These are phyloP conservation scores for Sturnira hondurensis DNA, from an alignment of 2,113 vertebrate genomes.

Conservation along the genomic window DNA sequence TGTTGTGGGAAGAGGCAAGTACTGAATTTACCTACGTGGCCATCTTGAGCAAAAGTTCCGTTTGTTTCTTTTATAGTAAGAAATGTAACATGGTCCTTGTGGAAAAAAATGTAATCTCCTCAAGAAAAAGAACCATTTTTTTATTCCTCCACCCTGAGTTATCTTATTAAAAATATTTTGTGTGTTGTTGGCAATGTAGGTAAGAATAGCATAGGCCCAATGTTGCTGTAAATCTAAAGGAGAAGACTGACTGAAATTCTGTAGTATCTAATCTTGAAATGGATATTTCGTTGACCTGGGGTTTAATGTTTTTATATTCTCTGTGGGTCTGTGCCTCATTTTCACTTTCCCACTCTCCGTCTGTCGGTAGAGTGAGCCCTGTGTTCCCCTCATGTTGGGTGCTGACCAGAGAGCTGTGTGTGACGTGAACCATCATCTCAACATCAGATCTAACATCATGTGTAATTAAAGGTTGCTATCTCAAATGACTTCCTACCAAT, in stretches of 20 bases:
- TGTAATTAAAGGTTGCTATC: neutral
- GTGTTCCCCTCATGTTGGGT: accelerated
- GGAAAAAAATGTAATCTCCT: neutral
- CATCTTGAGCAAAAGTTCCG: neutral
- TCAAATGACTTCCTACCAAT: neutral
- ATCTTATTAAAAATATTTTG: neutral
- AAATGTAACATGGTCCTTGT: neutral
- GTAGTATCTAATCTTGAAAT: neutral
- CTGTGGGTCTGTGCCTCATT: neutral
- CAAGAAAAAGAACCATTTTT: neutral
- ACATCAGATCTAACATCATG: neutral
- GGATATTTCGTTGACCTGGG: neutral
- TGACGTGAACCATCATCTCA: neutral
- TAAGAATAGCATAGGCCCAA: neutral
- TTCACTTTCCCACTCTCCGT: neutral
- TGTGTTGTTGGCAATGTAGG: neutral
- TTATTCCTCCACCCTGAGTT: neutral
- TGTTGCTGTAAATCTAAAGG: neutral
- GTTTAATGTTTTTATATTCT: neutral
- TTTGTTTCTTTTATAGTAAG: neutral
- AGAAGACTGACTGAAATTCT: neutral
- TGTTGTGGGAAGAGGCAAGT: too few species aligned
- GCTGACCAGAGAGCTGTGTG: neutral
- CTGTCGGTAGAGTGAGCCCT: neutral
- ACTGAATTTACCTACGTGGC: too few species aligned